Percentiles rank a stretch among this genome's conserved stretches.
These are phyloP conservation scores for Eurystomus gularis DNA, from an alignment of 2,113 vertebrate species.

Conservation along the genomic window DNA sequence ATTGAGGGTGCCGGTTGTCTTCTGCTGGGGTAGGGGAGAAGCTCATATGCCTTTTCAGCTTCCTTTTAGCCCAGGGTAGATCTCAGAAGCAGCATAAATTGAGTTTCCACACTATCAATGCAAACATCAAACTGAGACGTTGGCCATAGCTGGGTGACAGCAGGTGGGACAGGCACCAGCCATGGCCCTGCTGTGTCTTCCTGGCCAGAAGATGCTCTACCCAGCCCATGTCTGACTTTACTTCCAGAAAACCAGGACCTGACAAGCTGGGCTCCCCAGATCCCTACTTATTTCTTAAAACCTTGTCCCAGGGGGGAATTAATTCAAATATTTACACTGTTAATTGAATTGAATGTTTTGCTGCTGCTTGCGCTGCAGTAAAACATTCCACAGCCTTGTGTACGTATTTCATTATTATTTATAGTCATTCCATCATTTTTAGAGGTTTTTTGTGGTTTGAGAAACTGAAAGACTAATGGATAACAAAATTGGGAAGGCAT, in stretches of 20 bases:
- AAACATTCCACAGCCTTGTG: background rate
- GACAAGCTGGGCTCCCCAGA: background rate
- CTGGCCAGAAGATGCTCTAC: background rate
- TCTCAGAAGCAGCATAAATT: background rate
- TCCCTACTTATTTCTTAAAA: background rate
- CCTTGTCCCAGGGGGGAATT: background rate
- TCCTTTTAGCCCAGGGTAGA: background rate
- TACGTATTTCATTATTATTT: background rate
- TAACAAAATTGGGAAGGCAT: background rate
- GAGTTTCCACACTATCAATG: background rate
- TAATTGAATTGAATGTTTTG: background rate
- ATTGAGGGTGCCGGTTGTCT: background rate
- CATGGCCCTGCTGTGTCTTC: background rate
- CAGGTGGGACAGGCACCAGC: background rate
- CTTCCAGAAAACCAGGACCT: background rate
- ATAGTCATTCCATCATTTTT: background rate
- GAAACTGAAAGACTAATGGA: background rate
- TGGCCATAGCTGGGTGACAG: fast-evolving
- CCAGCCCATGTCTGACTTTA: fast-evolving
- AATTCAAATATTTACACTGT: background rate
- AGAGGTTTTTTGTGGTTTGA: background rate
- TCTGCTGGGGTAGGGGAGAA: fast-evolving
- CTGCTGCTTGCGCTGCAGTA: background rate
- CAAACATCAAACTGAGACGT: fast-evolving
- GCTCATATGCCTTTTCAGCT: fast-evolving